Evolutionary conservation across 92 coral and sea anemone genomes (phyloP).

Genomic region (Phenganax stokvisi): DNA sequence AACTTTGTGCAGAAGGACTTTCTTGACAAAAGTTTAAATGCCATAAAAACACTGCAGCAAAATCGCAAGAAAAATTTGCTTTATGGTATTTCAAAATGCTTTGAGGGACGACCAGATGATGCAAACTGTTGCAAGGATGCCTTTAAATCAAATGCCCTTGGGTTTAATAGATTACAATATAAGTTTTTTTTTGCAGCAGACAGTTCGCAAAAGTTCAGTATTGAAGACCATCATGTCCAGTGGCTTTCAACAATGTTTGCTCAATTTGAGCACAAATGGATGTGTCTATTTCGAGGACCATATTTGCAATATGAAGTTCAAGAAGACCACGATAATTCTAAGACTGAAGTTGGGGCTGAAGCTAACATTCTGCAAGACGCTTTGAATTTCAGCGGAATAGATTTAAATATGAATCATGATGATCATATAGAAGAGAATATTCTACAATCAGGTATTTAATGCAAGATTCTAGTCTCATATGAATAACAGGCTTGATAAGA

Average conservation of each 20-base stretch:
- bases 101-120: conserved; percentile 26
- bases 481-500: no score
- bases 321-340: neutral
- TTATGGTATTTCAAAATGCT: conserved; percentile 41
- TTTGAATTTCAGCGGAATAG: neutral
- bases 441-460: no score
- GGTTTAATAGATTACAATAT: conserved; percentile 56
- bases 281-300: conserved; percentile 45
- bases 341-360: neutral
- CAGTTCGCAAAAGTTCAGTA: conserved; percentile 43
- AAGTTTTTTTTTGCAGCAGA: conserved; percentile 47
- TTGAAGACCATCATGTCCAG: conserved; percentile 54
- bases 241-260: conserved; percentile 59
- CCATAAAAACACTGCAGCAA: conserved; percentile 22
- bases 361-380: neutral
- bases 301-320: conserved; percentile 52
- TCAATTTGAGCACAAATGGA: conserved; percentile 67
- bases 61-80: conserved; percentile 36
- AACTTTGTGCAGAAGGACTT: conserved; percentile 45
- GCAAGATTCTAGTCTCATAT: no score
- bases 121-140: conserved; percentile 30
- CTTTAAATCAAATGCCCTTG: conserved; percentile 54
- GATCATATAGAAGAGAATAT: no score
- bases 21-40: conserved; percentile 28
- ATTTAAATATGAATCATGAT: neutral